phyloP scores from a whole-genome alignment of 2,113 vertebrate species.

The Xyliphius kryptos region DNA sequence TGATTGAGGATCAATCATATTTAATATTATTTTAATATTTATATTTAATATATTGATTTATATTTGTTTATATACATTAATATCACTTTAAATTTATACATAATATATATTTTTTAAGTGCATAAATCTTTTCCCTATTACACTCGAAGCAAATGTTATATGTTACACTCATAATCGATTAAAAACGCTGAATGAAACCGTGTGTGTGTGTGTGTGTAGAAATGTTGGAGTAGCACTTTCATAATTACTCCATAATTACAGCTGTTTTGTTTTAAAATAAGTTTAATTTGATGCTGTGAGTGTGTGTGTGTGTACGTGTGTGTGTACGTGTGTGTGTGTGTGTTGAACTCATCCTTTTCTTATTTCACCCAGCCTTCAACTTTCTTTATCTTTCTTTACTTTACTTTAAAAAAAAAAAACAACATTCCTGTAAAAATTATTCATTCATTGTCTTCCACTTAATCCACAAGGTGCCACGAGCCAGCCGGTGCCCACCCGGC shows the following conservation, averaged over 20 bases:
- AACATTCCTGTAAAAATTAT: too few species aligned
- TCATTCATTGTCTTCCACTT: too few species aligned
- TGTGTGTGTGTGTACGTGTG: too few species aligned
- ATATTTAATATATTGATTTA: too few species aligned
- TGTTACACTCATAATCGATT: not conserved
- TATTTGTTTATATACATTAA: not conserved
- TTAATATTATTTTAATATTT: too few species aligned
- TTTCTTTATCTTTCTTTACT: conserved; percentile 12
- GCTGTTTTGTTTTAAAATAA: conserved; percentile 19
- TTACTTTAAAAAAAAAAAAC: too few species aligned
- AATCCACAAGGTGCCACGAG: too few species aligned
- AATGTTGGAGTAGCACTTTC: conserved; percentile 6
- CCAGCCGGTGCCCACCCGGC: too few species aligned
- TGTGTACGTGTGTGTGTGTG: too few species aligned
- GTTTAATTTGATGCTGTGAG: conserved; percentile 18
- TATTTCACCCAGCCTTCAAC: conserved; percentile 12
- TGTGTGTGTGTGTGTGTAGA: conserved; percentile 8
- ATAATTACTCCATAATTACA: conserved; percentile 9
- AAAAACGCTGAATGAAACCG: not conserved
- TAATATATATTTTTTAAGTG: not conserved
- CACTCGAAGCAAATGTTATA: not conserved
- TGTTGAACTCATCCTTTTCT: not conserved
- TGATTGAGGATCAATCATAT: too few species aligned
- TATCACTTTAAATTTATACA: not conserved
- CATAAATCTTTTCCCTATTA: not conserved